phyloP scores from a whole-genome alignment of 92 coral and sea anemone species.

The Bergia sp. region DNA sequence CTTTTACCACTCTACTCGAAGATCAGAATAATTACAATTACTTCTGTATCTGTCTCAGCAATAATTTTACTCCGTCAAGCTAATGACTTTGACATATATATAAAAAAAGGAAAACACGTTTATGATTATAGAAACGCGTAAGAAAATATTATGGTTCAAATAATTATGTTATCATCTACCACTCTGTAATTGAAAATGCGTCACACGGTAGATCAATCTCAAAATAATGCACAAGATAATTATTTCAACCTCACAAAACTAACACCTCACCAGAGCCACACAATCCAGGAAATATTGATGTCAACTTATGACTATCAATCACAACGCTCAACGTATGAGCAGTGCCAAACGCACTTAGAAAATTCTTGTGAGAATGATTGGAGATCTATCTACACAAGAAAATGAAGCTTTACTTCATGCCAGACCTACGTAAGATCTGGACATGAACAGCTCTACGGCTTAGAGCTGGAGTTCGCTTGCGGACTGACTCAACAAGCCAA shows the following conservation, averaged over 20 bases:
- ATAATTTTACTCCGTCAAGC: not conserved
- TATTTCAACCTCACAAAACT: not conserved
- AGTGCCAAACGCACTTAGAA: not conserved
- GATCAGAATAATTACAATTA: not conserved
- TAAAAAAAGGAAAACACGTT: not conserved
- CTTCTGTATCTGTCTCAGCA: not conserved
- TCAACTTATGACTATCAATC: not conserved
- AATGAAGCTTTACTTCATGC: not conserved
- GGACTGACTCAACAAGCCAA: not conserved
- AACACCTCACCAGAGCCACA: conserved; percentile 23
- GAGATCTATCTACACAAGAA: not conserved
- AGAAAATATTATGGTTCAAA: not conserved
- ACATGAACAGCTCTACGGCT: not conserved
- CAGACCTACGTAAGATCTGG: not conserved
- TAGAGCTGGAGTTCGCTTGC: not conserved
- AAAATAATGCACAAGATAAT: not conserved
- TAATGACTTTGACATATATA: not conserved
- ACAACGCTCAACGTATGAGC: conserved; percentile 23
- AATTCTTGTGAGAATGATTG: not conserved
- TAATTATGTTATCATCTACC: not conserved
- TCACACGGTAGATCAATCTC: not conserved
- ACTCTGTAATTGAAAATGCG: not conserved
- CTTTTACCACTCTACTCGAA: not conserved
- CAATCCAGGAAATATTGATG: conserved; percentile 5
- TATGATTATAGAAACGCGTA: not conserved